Conservation (phyloP, 2,888 invertebrate genomes). For the Lacanobia oleracea region DNA sequence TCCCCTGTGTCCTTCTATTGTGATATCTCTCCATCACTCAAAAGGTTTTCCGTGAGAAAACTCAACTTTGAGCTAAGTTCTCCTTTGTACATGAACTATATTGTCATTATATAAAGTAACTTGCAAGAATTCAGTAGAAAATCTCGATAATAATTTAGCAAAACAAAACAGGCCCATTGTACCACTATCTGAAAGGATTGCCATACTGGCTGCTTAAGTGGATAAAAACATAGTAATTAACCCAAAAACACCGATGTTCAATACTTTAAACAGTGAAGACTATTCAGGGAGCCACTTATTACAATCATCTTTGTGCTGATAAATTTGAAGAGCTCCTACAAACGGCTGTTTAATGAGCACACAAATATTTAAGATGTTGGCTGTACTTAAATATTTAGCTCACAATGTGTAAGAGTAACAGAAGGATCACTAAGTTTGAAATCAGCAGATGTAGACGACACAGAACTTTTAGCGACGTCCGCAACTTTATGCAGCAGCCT, state of each 20-base stretch:
- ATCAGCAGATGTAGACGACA: too few species aligned
- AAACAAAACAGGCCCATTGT: neutral
- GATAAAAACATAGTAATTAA: conserved; percentile 9
- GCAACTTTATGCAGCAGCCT: too few species aligned
- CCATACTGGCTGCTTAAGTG: neutral
- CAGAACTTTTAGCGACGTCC: too few species aligned
- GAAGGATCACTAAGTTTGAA: conserved; percentile 10
- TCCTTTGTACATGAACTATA: too few species aligned
- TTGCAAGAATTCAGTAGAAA: neutral
- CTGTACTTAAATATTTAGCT: conserved; percentile 30
- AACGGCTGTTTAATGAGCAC: conserved; percentile 44
- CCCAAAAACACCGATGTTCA: conserved; percentile 3
- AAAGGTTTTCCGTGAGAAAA: too few species aligned
- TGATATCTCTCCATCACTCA: too few species aligned
- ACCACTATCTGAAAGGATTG: neutral
- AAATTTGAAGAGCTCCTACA: conserved; percentile 21
- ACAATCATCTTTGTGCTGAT: conserved; percentile 26
- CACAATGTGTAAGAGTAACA: neutral
- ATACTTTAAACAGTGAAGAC: conserved; percentile 21
- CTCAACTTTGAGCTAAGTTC: too few species aligned
- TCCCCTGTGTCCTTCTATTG: too few species aligned
- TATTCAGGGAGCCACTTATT: conserved; percentile 13
- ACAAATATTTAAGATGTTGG: conserved; percentile 53
- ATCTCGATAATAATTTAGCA: neutral
- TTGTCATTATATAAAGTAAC: neutral